Evolutionary conservation across 2,888 invertebrate genomes (phyloP).

Genomic region (Lithophane ornitopus): DNA sequence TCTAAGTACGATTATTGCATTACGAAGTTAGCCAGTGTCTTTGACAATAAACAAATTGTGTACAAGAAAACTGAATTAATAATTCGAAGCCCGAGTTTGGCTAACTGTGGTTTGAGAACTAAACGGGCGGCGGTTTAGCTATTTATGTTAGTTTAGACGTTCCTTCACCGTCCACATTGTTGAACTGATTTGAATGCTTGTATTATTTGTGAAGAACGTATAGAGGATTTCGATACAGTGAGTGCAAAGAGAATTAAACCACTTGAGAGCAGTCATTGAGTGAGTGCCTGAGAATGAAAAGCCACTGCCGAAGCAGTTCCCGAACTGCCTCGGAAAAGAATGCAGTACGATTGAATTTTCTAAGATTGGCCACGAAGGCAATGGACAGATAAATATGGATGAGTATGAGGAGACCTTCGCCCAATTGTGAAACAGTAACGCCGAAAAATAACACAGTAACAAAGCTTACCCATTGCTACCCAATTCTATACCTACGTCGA

Average conservation of each 20-base stretch:
- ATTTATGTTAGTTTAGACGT: slow-evolving; percentile 31
- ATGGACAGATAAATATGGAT: slow-evolving; percentile 46
- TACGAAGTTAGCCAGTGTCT: slow-evolving; percentile 34
- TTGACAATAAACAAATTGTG: slow-evolving; percentile 43
- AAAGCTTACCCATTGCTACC: slow-evolving; percentile 13
- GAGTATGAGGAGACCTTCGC: slow-evolving; percentile 28
- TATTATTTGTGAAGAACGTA: not conserved
- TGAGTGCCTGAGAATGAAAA: not conserved
- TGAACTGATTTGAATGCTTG: slow-evolving; percentile 8
- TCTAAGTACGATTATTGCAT: slow-evolving; percentile 30
- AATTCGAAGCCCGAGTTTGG: slow-evolving; percentile 38
- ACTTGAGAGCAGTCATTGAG: too few relatives aligned
- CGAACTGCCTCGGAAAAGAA: not conserved
- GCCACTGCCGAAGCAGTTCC: too few relatives aligned
- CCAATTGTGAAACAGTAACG: slow-evolving; percentile 12
- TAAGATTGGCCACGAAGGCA: slow-evolving; percentile 24
- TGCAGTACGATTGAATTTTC: slow-evolving; percentile 1
- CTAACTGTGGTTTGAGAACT: slow-evolving; percentile 34
- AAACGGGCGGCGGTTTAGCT: slow-evolving; percentile 25
- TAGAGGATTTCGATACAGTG: slow-evolving; percentile 1
- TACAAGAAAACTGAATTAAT: slow-evolving; percentile 49
- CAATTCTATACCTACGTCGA: slow-evolving; percentile 44
- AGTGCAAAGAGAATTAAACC: too few relatives aligned
- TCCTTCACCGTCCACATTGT: slow-evolving; percentile 11
- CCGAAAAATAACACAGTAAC: not conserved